Evolutionary conservation across 2,888 invertebrate genomes (phyloP), one percentile per base, ranked within the genome.

Genomic region (Hedya salicella): DNA sequence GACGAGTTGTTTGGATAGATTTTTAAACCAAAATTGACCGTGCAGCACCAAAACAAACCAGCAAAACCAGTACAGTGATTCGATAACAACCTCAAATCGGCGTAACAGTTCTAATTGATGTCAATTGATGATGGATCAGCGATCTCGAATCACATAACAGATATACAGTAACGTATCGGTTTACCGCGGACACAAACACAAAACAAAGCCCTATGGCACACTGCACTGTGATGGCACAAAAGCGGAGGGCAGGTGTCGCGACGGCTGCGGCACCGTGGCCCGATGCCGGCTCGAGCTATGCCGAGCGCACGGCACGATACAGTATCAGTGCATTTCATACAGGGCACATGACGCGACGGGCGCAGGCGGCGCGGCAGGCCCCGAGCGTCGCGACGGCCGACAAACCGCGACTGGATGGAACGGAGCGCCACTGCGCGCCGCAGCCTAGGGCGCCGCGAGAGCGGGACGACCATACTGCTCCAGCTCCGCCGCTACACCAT

Each of bases 371-470:
- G 87, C 88, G 88, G 82, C 89, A 81, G 79, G 87, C 89, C 88
- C 87, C 89, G 82, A 89, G 87, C 90, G 89, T 91, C 91, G 91
- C 91, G 89, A 87, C 90, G 91, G 91, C 91, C 91, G 91, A 88
- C 91, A 84, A 87, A 91, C 90, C 90, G 91, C 91, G 92, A 92
- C 91, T 92, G 91, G 89, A 86, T 87, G 73, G 69, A 73, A 76
- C 89, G 88, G 69, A 73, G 77, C 89, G 88, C 81, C 86, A 83
- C 82, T 83, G 88, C 86, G 88, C 90, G 88, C 82, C 86, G 87
- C 89, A 86, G 85, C 87, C 89, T 87, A 86, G 86, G 85, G 87
- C 89, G 85, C 80, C 85, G 90, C 79, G 87, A 80, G 92, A 91
- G 89, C 89, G 83, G 87, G 91, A 91, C 91, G 83, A 83, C 83